Evolutionary conservation across 1,140 invertebrate genomes (phyloP).

Genomic region (Mycetomoellerius zeteki): DNA sequence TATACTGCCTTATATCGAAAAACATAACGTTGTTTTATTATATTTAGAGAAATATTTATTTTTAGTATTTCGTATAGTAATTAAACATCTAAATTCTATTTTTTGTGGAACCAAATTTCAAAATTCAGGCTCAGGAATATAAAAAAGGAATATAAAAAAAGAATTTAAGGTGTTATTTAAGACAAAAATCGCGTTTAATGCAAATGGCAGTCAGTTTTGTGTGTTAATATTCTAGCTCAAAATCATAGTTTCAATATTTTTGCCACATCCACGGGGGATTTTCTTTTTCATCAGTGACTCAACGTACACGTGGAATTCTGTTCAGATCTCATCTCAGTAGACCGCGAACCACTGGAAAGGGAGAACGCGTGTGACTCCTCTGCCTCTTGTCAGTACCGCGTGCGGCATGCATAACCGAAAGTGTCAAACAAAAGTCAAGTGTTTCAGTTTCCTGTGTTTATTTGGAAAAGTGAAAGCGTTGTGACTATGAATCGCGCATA

Average conservation of each 20-base stretch:
- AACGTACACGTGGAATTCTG: slow-evolving; percentile 63
- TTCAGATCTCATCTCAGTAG: slow-evolving; percentile 69
- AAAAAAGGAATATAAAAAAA: neutral
- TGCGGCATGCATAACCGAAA: slow-evolving; percentile 16
- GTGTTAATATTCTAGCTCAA: neutral
- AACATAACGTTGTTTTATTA: neutral
- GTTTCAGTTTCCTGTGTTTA: slow-evolving; percentile 4
- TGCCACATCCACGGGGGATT: neutral
- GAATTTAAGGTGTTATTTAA: neutral
- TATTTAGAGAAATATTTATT: neutral
- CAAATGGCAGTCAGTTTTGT: neutral
- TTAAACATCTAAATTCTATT: neutral
- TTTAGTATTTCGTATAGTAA: neutral
- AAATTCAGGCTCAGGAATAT: no score
- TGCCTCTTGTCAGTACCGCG: slow-evolving; percentile 5
- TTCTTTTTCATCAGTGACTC: slow-evolving; percentile 62
- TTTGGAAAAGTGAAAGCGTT: slow-evolving; percentile 6
- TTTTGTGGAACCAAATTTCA: neutral
- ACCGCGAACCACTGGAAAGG: slow-evolving; percentile 52
- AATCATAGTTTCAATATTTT: slow-evolving; percentile 15
- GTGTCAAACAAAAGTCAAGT: slow-evolving; percentile 32
- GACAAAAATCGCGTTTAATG: neutral
- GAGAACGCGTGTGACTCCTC: slow-evolving; percentile 56
- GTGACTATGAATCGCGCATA: neutral
- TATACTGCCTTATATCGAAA: neutral